Evolutionary conservation across 2,797 vertebrate genomes (phyloP), one percentile per base, ranked within the genome.

Genomic region (Yasuhikotakia modesta): DNA sequence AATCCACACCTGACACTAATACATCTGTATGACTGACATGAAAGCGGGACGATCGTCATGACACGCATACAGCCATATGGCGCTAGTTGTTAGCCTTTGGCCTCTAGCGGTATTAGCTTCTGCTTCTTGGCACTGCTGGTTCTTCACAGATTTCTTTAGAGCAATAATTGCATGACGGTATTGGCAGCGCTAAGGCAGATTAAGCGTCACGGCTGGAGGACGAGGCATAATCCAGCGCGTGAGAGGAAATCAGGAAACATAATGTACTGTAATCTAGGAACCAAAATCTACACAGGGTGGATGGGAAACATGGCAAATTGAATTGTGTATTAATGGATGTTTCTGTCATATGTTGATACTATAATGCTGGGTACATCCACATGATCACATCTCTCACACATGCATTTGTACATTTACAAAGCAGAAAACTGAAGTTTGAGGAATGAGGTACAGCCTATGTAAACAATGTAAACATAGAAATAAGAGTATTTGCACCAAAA

Each of bases 1-100:
- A 94, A 94, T 94, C 93, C 88, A 86, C 87, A 93, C 92, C 92
- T 94, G 92, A 94, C 93, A 93, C 93, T 93, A 94, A 94, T 94
- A 93, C 93, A 87, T 89, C 90, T 91, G 92, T 93, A 94, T 94
- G 92, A 93, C 86, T 94, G 92, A 93, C 92, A 92, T 88, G 85
- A 85, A 87, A 90, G 90, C 91, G 89, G 88, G 90, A 91, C 89
- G 87, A 87, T 84, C 35, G 73, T 86, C 91, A 88, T 90, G 89
- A 91, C 43, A 39, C 48, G n/a, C 45, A 35, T 72, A 22, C 27
- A 35, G 58, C 83, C 81, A 80, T 85, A 81, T 81, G 83, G 81
- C 10, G 79, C 39, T 76, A 90, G 90, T 91, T 89, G 87, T 93
- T 92, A 92, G 91, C 90, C 91, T 88, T 92, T 90, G 86, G 90